phyloP scores from a whole-genome alignment of 2,888 invertebrate genomes.

The Drosophila paramelanica region DNA sequence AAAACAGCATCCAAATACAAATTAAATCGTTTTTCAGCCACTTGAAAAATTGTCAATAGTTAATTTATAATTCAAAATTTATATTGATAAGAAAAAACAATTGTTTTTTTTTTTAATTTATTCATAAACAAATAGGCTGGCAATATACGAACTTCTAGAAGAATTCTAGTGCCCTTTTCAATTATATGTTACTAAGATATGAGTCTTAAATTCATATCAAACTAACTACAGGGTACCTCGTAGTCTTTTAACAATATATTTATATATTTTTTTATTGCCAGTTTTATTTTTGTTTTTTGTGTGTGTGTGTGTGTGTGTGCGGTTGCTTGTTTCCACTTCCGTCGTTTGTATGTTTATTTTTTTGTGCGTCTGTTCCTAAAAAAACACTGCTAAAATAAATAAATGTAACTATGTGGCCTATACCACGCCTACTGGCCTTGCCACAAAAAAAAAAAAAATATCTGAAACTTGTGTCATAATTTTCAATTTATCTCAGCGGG shows the following conservation, averaged over 20 bases:
- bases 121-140: neutral
- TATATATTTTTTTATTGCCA: conserved; percentile 3
- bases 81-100: neutral
- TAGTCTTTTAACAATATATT: neutral
- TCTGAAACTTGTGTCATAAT: conserved; percentile 66
- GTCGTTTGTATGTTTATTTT: conserved; percentile 23
- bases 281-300: conserved; percentile 8
- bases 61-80: neutral
- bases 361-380: conserved; percentile 8
- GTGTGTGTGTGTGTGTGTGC: neutral
- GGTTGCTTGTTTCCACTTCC: conserved; percentile 42
- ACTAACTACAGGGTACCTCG: conserved; percentile 17
- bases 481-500: conserved; percentile 55
- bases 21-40: neutral
- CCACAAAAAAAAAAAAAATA: conserved; percentile 8
- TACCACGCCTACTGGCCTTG: conserved; percentile 45
- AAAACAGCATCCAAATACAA: conserved; percentile 6
- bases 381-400: conserved; percentile 35
- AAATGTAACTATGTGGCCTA: conserved; percentile 21
- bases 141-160: too few species aligned
- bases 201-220: too few species aligned
- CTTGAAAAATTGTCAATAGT: neutral
- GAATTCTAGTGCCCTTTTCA: too few species aligned
- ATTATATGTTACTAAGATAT: too few species aligned
- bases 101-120: neutral